Evolutionary conservation across 2,797 vertebrate genomes (phyloP), one percentile per base, ranked within the genome.

Genomic region (Echiichthys vipera): DNA sequence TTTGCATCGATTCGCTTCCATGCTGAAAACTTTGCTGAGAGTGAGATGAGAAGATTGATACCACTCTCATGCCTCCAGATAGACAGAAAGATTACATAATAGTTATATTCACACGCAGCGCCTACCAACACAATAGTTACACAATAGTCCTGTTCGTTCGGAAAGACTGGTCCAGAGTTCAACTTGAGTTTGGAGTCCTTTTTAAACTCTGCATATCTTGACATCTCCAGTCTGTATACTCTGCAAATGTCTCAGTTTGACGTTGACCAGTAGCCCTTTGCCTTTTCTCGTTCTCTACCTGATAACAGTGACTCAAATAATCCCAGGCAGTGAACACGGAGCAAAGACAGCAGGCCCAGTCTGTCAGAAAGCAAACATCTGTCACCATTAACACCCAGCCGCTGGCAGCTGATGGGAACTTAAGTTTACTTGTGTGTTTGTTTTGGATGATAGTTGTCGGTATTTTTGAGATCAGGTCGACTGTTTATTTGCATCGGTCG

Each of bases 351-450:
- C 59, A 22, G 63, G 30, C 30, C 40, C 6, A 2, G 22, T 57
- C 42, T 47, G 51, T 74, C 46, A 75, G 62, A 68, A 72, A 83
- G 83, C 69, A 88, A 84, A 84, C 47, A 47, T 27, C 47, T 74
- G 58, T 71, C 58, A 32, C 39, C 51, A 62, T 81, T 81, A 83
- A 85, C 83, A 74, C 65, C 51, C 69, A 22, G 25, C 67, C 77
- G 71, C 42, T 67, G 67, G 43, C 57, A 37, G 70, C 55, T 37
- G 68, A 59, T 71, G 64, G 75, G 72, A 83, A 69, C 75, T 78
- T 55, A 54, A 63, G 66, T 86, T 85, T 75, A 82, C 72, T 53
- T 14, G 50, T 43, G 51, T 82, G 32, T 80, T 86, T 80, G 43
- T 69, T 62, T 66, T 77, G 68, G 78, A 82, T 58, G 27, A 65